A percentile compares a stretch with the other conserved stretches of the same genome.
Conservation (phyloP, 1,140 invertebrate genomes). For the Pseudomyrmex flavicornis region DNA sequence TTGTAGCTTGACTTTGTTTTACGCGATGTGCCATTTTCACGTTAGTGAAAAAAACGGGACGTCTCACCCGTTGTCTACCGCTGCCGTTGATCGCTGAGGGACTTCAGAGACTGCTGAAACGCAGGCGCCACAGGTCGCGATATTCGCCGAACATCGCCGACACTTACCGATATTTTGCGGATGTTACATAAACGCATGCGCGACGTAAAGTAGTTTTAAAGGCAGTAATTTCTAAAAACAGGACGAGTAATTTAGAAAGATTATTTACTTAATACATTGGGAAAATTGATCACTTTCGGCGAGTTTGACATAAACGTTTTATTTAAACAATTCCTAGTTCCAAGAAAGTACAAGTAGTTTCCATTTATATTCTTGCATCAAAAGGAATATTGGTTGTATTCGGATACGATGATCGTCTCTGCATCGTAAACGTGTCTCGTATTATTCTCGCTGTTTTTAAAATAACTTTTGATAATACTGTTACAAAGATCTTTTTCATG, state of each 20-base stretch:
- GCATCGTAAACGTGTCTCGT: constrained; percentile 41
- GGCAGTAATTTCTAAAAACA: too few species aligned
- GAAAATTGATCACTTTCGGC: background rate
- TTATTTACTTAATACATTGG: background rate
- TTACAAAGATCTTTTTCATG: constrained; percentile 38
- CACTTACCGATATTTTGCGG: background rate
- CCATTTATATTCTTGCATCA: constrained; percentile 72
- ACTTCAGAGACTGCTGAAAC: background rate
- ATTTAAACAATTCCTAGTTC: constrained; percentile 78
- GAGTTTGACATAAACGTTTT: constrained; percentile 73
- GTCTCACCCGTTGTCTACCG: background rate
- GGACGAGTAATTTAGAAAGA: background rate
- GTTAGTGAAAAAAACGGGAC: background rate
- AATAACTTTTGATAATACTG: constrained; percentile 59
- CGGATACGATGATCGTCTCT: constrained; percentile 70
- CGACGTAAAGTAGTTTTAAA: background rate
- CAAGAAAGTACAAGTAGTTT: constrained; percentile 75
- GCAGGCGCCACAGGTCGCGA: background rate
- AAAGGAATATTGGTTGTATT: constrained; percentile 68
- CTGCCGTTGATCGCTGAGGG: background rate
- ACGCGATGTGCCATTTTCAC: constrained; percentile 41
- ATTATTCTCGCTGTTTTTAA: constrained; percentile 38
- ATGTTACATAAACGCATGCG: background rate
- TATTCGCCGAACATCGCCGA: background rate
- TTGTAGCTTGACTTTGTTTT: constrained; percentile 17